These are phyloP conservation scores for Rhinogobio ventralis DNA, from an alignment of 2,797 vertebrate species.

Conservation along the genomic window DNA sequence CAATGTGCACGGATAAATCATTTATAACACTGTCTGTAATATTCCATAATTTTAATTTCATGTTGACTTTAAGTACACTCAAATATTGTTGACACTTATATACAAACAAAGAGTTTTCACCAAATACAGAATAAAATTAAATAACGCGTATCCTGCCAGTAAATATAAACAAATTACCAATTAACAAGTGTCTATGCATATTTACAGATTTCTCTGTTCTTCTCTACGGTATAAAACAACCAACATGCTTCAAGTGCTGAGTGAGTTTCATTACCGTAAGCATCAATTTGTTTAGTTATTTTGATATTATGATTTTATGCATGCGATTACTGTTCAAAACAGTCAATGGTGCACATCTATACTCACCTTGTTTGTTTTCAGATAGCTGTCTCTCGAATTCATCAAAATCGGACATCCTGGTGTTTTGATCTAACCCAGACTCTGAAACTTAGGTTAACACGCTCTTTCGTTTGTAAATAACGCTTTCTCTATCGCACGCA, in stretches of 20 bases:
- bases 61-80: not conserved
- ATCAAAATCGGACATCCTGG: conserved; percentile 82
- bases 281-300: not conserved
- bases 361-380: conserved; percentile 82
- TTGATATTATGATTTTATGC: not conserved
- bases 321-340: not conserved
- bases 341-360: not conserved
- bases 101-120: not conserved
- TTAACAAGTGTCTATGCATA: not conserved
- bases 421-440: conserved; percentile 1
- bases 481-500: not conserved
- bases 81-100: not conserved
- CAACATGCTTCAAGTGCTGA: not conserved
- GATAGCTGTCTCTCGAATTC: conserved; percentile 84
- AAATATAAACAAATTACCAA: not conserved
- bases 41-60: not conserved
- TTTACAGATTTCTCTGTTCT: not conserved
- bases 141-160: not conserved
- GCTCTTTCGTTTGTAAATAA: not conserved
- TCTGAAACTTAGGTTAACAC: conserved; percentile 2
- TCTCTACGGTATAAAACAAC: too few species aligned
- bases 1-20: not conserved
- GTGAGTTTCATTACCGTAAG: not conserved
- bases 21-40: not conserved
- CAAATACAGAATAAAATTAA: not conserved